Evolutionary conservation across 2,113 vertebrate species (phyloP).

Genomic region (Halichoeres trimaculatus): DNA sequence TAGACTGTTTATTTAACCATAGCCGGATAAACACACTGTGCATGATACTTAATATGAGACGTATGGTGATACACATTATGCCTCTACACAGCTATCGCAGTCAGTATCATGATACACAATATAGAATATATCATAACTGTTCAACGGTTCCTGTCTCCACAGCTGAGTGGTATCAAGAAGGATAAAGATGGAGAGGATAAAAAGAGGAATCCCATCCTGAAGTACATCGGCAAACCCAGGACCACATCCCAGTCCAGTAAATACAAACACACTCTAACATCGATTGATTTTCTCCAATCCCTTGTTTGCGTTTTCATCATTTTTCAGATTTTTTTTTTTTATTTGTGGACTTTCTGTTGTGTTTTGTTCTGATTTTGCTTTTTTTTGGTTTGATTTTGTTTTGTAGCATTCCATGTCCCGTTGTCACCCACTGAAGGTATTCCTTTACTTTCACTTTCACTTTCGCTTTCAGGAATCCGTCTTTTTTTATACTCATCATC

Average conservation of each 20-base stretch:
- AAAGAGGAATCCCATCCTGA: conserved; percentile 93
- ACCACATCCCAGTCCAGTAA: conserved; percentile 92
- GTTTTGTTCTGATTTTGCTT: conserved; percentile 49
- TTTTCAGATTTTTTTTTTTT: conserved; percentile 12
- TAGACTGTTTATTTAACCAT: too few species aligned
- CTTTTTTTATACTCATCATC: background rate
- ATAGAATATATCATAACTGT: too few species aligned
- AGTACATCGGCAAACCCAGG: conserved; percentile 93
- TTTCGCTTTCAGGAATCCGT: background rate
- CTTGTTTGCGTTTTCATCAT: conserved; percentile 20
- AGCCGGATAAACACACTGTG: too few species aligned
- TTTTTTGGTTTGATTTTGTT: conserved; percentile 53
- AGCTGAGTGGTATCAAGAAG: conserved; percentile 89
- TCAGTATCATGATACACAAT: too few species aligned
- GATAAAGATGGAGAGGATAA: conserved; percentile 90
- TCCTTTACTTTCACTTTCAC: background rate
- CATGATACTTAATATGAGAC: too few species aligned
- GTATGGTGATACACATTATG: too few species aligned
- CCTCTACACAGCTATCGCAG: too few species aligned
- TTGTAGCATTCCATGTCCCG: conserved; percentile 83
- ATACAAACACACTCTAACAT: conserved; percentile 41
- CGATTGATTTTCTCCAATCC: conserved; percentile 15
- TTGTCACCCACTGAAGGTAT: conserved; percentile 84
- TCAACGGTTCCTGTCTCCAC: conserved; percentile 31
- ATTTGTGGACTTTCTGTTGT: conserved; percentile 14